A percentile compares a stretch with the other conserved stretches of the same genome.
These are phyloP conservation scores for Oscheius sp. DNA, from an alignment of 2,888 invertebrate species.

Conservation along the genomic window DNA sequence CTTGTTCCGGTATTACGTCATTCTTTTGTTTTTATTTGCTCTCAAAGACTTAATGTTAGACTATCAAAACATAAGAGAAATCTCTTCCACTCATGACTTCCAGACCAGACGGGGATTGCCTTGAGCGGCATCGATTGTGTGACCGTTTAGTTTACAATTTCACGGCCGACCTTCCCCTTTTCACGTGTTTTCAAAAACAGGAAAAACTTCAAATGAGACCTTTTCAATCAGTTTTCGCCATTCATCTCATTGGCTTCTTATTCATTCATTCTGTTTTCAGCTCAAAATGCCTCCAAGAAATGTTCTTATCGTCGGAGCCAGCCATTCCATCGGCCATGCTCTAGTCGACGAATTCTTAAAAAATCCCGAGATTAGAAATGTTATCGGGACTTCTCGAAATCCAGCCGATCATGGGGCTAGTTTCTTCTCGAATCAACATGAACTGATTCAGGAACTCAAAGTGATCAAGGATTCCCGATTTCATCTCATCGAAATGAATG, in stretches of 20 bases:
- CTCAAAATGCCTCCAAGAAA: neutral
- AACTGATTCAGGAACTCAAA: neutral
- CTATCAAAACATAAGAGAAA: too few species aligned
- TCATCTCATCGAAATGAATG: constrained; percentile 9
- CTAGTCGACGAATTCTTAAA: neutral
- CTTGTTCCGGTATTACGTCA: too few species aligned
- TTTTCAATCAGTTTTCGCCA: too few species aligned
- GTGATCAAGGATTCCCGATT: constrained; percentile 1
- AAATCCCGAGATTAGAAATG: neutral
- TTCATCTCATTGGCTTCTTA: neutral
- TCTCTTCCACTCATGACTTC: too few species aligned
- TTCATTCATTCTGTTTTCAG: neutral
- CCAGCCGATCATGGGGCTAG: neutral
- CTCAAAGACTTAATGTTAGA: too few species aligned
- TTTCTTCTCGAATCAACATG: neutral
- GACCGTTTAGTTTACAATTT: too few species aligned
- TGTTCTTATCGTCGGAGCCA: constrained; percentile 4
- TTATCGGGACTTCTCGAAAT: constrained; percentile 8
- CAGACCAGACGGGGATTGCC: too few species aligned
- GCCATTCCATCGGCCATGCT: neutral
- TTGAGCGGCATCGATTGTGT: too few species aligned
- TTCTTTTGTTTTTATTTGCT: too few species aligned
- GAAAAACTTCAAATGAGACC: too few species aligned
- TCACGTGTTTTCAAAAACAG: too few species aligned
- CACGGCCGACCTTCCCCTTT: too few species aligned